phyloP scores from a whole-genome alignment of 1,140 invertebrate species.

The Drosophila rufa region DNA sequence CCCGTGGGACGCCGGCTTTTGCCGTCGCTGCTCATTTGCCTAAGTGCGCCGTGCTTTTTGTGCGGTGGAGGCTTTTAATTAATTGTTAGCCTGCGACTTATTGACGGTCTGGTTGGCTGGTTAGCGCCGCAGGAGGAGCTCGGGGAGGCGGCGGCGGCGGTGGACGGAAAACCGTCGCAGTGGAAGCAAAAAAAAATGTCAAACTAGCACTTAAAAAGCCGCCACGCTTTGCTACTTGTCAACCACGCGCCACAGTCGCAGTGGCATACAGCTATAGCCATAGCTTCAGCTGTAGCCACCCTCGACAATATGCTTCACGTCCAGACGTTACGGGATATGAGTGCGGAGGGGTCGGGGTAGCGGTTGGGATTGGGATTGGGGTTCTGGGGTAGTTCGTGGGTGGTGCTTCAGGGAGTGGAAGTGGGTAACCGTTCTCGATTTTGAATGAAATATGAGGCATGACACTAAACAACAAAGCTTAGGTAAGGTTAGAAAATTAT shows the following conservation, averaged over 20 bases:
- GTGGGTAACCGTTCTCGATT: constrained; percentile 20
- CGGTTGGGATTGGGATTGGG: neutral
- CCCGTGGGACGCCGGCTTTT: constrained; percentile 57
- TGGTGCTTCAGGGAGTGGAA: constrained; percentile 14
- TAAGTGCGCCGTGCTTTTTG: constrained; percentile 69
- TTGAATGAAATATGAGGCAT: constrained; percentile 44
- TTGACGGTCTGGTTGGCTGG: constrained; percentile 81
- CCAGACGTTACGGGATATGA: constrained; percentile 41
- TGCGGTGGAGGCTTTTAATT: constrained; percentile 77
- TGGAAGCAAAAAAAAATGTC: constrained; percentile 68
- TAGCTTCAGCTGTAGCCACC: constrained; percentile 37
- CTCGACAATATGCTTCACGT: constrained; percentile 77
- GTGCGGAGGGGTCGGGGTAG: neutral
- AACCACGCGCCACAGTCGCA: constrained; percentile 68
- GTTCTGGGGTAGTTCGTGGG: constrained; percentile 12
- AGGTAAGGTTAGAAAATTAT: neutral
- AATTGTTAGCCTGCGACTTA: constrained; percentile 81
- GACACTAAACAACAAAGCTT: constrained; percentile 39
- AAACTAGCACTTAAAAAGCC: constrained; percentile 82
- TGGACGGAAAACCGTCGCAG: constrained; percentile 22
- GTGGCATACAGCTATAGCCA: constrained; percentile 6
- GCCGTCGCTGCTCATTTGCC: constrained; percentile 72
- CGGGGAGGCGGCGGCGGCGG: constrained; percentile 34
- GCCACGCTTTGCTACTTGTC: constrained; percentile 81
- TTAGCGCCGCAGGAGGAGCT: constrained; percentile 39